Evolutionary conservation across 1,140 invertebrate species (phyloP).

Genomic region (Atta texana): DNA sequence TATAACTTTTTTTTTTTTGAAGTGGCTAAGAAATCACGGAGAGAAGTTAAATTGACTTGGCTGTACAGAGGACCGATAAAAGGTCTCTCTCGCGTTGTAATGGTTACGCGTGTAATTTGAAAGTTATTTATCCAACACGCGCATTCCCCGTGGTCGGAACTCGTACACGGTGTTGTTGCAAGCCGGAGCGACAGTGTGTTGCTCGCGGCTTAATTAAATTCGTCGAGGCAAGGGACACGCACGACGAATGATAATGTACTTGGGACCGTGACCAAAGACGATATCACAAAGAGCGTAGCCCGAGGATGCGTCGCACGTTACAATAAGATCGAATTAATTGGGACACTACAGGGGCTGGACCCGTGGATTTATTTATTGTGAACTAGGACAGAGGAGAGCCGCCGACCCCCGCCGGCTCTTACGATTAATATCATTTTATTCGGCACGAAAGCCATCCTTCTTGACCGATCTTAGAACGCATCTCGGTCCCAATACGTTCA

Average conservation of each 20-base stretch:
- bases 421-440: slow-evolving; percentile 80
- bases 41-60: slow-evolving; percentile 44
- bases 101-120: slow-evolving; percentile 47
- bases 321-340: slow-evolving; percentile 81
- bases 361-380: slow-evolving; percentile 79
- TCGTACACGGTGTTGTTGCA: background rate
- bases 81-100: slow-evolving; percentile 21
- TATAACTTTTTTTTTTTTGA: slow-evolving; percentile 39
- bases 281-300: slow-evolving; percentile 67
- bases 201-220: slow-evolving; percentile 73
- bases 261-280: slow-evolving; percentile 65
- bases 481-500: slow-evolving; percentile 48
- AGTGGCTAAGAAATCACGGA: slow-evolving; percentile 17
- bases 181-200: slow-evolving; percentile 7
- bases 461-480: slow-evolving; percentile 65
- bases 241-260: slow-evolving; percentile 66
- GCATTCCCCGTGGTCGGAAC: slow-evolving; percentile 38
- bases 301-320: slow-evolving; percentile 68
- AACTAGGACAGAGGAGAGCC: slow-evolving; percentile 72
- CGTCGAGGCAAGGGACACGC: slow-evolving; percentile 40
- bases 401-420: slow-evolving; percentile 71
- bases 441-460: slow-evolving; percentile 62
- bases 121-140: slow-evolving; percentile 50
- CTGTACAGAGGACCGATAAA: slow-evolving; percentile 34
- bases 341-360: slow-evolving; percentile 73